Conservation (phyloP, 1,140 invertebrate genomes). For the Daktulosphaira vitifoliae region DNA sequence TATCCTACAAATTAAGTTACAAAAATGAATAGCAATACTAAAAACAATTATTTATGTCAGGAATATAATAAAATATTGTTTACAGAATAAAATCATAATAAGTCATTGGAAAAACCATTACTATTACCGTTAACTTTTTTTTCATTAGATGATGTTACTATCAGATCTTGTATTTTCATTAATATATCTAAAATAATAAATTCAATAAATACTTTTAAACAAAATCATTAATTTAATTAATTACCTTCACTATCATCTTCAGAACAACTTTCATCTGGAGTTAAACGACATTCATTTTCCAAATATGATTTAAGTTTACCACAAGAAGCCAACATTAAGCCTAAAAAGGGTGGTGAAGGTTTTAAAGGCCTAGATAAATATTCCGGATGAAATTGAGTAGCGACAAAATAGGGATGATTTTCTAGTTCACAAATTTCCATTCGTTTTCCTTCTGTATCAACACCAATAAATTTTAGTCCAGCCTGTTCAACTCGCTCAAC, state of each 20-base stretch:
- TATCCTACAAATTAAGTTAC: no score
- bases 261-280: constrained; percentile 14
- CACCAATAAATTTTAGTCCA: constrained; percentile 87
- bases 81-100: no score
- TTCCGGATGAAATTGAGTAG: constrained; percentile 96
- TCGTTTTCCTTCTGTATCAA: constrained; percentile 57
- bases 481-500: constrained; percentile 66
- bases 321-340: constrained; percentile 78
- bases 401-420: constrained; percentile 84
- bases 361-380: constrained; percentile 88
- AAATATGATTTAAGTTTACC: constrained; percentile 64
- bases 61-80: no score
- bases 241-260: constrained; percentile 20
- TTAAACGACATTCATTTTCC: constrained; percentile 53
- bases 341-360: constrained; percentile 92
- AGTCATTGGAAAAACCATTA: no score
- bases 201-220: not conserved
- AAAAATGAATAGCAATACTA: no score
- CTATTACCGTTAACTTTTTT: not conserved
- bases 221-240: not conserved
- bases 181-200: constrained; percentile 2
- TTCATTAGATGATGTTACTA: not conserved
- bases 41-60: no score
- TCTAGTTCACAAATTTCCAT: constrained; percentile 80
- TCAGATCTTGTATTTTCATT: constrained; percentile 11